Base-by-base conservation (phyloP, 2,797 vertebrate species). In the Acipenser transmontanus region DNA sequence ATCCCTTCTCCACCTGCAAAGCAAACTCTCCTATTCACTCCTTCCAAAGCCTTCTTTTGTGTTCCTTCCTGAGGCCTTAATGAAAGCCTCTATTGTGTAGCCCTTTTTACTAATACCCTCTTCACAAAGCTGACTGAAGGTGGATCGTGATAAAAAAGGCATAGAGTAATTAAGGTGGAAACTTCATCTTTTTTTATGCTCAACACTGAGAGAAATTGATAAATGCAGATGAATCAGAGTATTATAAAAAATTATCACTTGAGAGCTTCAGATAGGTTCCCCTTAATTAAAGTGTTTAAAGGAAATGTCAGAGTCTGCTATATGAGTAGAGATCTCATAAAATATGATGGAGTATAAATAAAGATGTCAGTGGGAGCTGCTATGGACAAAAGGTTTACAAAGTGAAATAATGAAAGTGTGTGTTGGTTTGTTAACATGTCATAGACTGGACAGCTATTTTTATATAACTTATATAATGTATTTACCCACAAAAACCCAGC, bases 11-110 rank as follows among this genome's bases (percentile, higher is more conserved):
- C 88, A 89, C 88, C 86, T 88, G 86, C 88, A 88, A 88, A 88
- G 86, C 86, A 86, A 89, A 85, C 83, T 86, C 85, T 75, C 73
- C 82, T 85, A 87, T 87, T 87, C 82, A 77, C 80, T 85, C 79
- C 57, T 82, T 84, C 83, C 83, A 92, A 93, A 95, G 91, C 90
- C 85, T 78, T 82, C 88, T 86, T 93, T 94, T 97, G 92, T 97
- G 87, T 81, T 85, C 75, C 72, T 88, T 82, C 87, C 87, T 74
- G 82, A 77, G 85, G 85, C 86, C 87, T 89, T 85, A 93, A 97
- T 98, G 93, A 98, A 97, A 95, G 94, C 90, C 87, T 80, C 89
- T 86, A 97, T 95, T 97, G 94, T 97, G 87, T 84, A 87, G 89
- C 90, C 83, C 91, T 78, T 79, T 91, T 86, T 91, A 88, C 91